A percentile compares a stretch with the other conserved stretches of the same genome.
Conservation (phyloP, 2,888 invertebrate species). For the Parochlus steinenii region DNA sequence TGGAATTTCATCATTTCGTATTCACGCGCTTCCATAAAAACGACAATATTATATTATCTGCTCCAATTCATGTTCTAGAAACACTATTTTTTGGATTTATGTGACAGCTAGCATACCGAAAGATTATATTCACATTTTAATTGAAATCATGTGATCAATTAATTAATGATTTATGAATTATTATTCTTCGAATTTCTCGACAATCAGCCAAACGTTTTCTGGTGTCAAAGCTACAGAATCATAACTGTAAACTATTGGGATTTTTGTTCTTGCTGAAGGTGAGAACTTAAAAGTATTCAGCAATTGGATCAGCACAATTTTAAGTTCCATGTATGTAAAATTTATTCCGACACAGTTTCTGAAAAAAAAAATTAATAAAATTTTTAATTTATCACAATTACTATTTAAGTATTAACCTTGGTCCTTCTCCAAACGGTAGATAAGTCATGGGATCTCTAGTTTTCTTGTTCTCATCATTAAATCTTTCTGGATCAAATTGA, state of each 20-base stretch:
- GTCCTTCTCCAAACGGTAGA: conserved; percentile 18
- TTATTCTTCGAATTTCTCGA: conserved; percentile 2
- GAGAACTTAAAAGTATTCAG: neutral
- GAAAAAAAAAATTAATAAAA: conserved; percentile 2
- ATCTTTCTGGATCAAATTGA: conserved; percentile 25
- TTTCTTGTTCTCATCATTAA: conserved; percentile 25
- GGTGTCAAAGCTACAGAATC: conserved; percentile 1
- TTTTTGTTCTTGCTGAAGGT: neutral
- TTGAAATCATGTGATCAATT: too few relatives aligned
- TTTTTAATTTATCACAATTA: neutral
- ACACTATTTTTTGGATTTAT: too few relatives aligned
- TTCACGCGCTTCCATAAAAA: too few relatives aligned
- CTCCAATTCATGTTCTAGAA: too few relatives aligned
- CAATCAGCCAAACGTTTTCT: conserved; percentile 7
- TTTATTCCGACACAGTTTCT: too few relatives aligned
- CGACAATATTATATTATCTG: too few relatives aligned
- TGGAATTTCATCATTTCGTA: too few relatives aligned
- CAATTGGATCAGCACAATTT: conserved; percentile 12
- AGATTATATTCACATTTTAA: too few relatives aligned
- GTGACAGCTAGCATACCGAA: too few relatives aligned
- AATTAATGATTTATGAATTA: too few relatives aligned
- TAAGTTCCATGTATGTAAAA: conserved; percentile 20
- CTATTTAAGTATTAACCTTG: neutral
- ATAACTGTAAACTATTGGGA: conserved; percentile 7
- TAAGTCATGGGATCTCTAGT: neutral